Evolutionary conservation across 2,113 vertebrate species (phyloP), one percentile per base, ranked within the genome.

Genomic region (Shinisaurus crocodilurus): DNA sequence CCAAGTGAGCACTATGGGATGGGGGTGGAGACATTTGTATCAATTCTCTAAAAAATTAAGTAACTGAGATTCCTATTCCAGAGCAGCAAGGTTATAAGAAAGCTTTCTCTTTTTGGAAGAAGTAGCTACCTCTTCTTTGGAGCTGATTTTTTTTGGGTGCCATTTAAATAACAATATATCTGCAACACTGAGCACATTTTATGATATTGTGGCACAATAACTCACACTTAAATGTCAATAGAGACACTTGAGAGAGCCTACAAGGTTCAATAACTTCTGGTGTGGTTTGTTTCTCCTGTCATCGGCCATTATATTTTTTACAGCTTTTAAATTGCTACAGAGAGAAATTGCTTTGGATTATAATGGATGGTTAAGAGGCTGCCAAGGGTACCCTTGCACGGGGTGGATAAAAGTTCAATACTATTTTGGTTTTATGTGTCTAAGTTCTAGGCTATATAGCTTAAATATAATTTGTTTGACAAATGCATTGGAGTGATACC

Each of bases 251-350:
- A 60, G 93, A 91, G 94, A 94, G 91, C 82, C 89, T 92, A 90
- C 90, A 95, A 94, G 94, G 95, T 96, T 96, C 95, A 95, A 87
- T 96, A 93, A 95, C 91, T 95, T 94, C 93, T 96, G 88, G 87
- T 93, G 81, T 93, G 92, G 95, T 95, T 95, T 95, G 96, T 96
- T 96, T 96, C 94, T 94, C 91, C 91, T 95, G 93, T 95, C 93
- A 92, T 95, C 90, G 91, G 92, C 93, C 76, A 93, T 96, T 95
- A 91, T 92, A 81, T 92, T 94, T 94, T 95, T 94, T 92, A 95
- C 91, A 95, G 94, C 93, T 95, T 96, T 95, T 95, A 95, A 95
- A 96, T 96, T 94, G 94, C 93, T 77, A 89, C 65, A 84, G 91
- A 94, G 90, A 93, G 74, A 92, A 94, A 94, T 91, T 93, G 93